A percentile compares a stretch with the other conserved stretches of the same genome.
Evolutionary conservation across 2,113 vertebrate species (phyloP).

Genomic region (Macrotus californicus): DNA sequence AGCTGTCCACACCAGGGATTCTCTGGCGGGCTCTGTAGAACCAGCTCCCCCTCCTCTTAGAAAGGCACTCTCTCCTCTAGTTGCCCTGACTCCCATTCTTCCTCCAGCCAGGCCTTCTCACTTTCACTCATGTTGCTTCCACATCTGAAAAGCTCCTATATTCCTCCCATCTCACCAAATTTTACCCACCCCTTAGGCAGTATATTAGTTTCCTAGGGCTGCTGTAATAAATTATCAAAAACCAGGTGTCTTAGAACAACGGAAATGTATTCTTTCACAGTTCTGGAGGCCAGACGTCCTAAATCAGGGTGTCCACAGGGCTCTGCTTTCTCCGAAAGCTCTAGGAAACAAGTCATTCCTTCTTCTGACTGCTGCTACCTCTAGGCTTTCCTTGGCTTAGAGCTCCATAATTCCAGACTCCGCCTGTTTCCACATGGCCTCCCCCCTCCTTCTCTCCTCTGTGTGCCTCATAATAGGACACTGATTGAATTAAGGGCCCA

Average conservation of each 20-base stretch:
- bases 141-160: background rate
- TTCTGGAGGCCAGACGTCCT: background rate
- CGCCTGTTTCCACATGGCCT: background rate
- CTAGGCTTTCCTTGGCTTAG: no score
- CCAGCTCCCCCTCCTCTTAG: background rate
- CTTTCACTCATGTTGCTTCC: background rate
- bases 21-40: background rate
- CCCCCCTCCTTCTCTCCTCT: background rate
- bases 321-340: fast-evolving
- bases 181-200: background rate
- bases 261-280: background rate
- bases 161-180: background rate
- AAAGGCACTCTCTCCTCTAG: background rate
- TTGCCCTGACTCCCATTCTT: no score
- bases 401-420: background rate
- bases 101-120: background rate
- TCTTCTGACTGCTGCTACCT: background rate
- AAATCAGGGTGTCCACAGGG: background rate
- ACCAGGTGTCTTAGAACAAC: background rate
- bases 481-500: background rate
- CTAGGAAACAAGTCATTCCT: background rate
- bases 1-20: background rate
- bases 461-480: background rate
- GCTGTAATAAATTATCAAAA: background rate
- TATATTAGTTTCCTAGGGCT: background rate